Percentiles rank a stretch among this genome's conserved stretches.
Evolutionary conservation across 2,113 vertebrate genomes (phyloP).

Genomic region (human (Homo sapiens)): DNA sequence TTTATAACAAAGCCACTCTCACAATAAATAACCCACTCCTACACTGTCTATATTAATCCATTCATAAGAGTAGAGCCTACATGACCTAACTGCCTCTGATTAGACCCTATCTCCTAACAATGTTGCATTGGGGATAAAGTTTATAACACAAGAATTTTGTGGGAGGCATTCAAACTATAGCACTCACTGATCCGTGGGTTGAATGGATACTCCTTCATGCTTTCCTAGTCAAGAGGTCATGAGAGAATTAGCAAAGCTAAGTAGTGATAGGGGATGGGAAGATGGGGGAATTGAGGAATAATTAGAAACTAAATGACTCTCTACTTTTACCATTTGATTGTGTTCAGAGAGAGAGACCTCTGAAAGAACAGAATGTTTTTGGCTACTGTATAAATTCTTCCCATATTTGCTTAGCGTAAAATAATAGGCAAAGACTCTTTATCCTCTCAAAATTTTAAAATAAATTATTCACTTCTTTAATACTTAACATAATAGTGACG

Average conservation of each 20-base stretch:
- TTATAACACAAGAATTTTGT: background rate
- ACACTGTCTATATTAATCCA: background rate
- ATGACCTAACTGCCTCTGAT: background rate
- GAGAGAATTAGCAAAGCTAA: background rate
- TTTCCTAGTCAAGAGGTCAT: background rate
- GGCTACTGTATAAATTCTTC: background rate
- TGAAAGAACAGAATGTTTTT: background rate
- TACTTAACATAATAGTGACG: background rate
- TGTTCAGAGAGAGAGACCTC: background rate
- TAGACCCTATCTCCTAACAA: background rate
- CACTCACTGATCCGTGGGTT: background rate
- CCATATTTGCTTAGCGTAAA: background rate
- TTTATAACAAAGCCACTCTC: background rate
- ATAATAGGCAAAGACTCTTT: background rate
- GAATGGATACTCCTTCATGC: background rate
- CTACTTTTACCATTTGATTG: background rate
- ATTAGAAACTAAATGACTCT: background rate
- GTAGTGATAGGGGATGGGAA: background rate
- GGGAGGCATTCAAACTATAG: background rate
- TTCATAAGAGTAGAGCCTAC: background rate
- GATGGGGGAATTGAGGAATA: background rate
- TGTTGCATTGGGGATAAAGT: background rate
- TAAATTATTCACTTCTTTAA: conserved; percentile 1
- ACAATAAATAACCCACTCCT: background rate
- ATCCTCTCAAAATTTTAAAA: background rate